Evolutionary conservation across 2,113 vertebrate genomes (phyloP), one percentile per base, ranked within the genome.

Genomic region (Felis catus): DNA sequence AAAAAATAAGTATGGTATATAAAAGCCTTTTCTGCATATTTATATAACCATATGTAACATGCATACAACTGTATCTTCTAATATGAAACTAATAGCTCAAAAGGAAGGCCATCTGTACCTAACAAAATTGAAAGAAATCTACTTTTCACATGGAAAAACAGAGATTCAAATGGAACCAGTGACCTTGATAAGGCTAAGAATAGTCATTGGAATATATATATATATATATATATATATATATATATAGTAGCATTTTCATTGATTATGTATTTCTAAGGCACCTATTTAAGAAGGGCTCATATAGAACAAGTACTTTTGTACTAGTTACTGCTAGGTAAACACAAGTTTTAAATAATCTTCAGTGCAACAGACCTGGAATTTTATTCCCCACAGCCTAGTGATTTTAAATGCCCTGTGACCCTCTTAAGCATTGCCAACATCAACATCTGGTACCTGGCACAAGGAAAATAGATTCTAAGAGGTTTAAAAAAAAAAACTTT

Each of bases 391-490:
- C 3, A 91, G 58, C 92, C 82, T 39, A 98, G 83, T 95, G 90
- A 97, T 97, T 98, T 96, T 94, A 96, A 97, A 94, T 90, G 94
- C 96, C 87, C 96, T 98, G 78, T 98, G 97, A 98, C 93, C 68
- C 68, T 97, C 87, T 97, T 84, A 98, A 98, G 88, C 79, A 97
- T 36, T 98, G 98, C 98, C 98, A 98, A 98, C 89, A 98, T 97
- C 97, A 98, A 98, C 98, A 98, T 98, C 98, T 98, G 98, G 98
- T 98, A 98, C 97, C 97, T 97, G 95, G 85, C 84, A 98, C 71
- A 98, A 97, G 98, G 88, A 71, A 98, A 98, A 97, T 29, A 95
- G 92, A 95, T 91, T 97, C 81, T 97, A 98, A 97, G 71, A 97
- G 70, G 51, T 91, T 96, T 97, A n/a, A n/a, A 21, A 41, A 71